Evolutionary conservation across 2,113 vertebrate genomes (phyloP), one percentile per base, ranked within the genome.

Genomic region (Hippolais icterina): DNA sequence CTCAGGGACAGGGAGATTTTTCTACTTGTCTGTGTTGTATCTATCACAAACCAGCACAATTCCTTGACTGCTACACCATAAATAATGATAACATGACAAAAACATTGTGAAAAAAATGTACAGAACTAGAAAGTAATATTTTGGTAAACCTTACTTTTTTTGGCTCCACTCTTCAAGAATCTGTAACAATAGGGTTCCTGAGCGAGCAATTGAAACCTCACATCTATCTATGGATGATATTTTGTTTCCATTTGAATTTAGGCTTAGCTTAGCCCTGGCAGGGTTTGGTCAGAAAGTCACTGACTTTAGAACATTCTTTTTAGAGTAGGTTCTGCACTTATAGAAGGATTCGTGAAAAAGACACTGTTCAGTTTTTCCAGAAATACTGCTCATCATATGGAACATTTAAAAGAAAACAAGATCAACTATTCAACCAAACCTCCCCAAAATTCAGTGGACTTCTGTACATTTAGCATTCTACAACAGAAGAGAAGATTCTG

Each of bases 21-120:
- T 64, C 76, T 90, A 41, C 68, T 80, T 93, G 33, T 70, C 47
- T 41, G 15, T 66, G 52, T 81, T 81, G n/a, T 71, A 63, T 56
- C n/a, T 78, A 28, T 66, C 39, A 75, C 33, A 86, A 77, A 76
- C 15, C 37, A 60, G 28, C 31, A 82, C 56, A 75, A 27, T 77
- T 83, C 60, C 64, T 75, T 93, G 85, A 27, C 81, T 81, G n/a
- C 52, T 64, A 56, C 19, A 63, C 39, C 14, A 56, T 83, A 95
- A 91, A 72, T 93, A 90, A 65, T 2, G 29, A 49, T 64, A 82
- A 64, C 22, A 7, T 68, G 74, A 72, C 42, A 71, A 63, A 94
- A 93, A 18, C 33, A 65, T 57, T 42, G 42, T 39, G 29, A 57
- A 93, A 78, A 85, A 85, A 85, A 79, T 1, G 9, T 79, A 68